Base-by-base conservation (phyloP, 2,797 vertebrate genomes). In the Phataginus tetradactyla region DNA sequence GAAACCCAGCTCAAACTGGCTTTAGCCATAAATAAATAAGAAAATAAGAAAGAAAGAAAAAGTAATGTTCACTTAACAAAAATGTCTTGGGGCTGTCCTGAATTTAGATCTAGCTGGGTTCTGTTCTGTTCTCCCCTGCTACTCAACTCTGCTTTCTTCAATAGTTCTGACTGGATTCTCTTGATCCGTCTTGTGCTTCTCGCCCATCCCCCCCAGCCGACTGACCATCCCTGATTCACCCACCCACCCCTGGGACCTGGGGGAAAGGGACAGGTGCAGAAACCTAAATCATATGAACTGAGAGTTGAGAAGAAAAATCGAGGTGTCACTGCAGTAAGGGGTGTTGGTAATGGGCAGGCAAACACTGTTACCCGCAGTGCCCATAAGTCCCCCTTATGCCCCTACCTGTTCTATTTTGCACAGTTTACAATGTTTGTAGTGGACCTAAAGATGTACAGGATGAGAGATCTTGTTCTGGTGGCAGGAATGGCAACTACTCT, bases 291-390 rank as follows among this genome's bases (percentile, higher is more conserved):
- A 20, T 37, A 18, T 34, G 27, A 49, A 29, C 39, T 37, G 8
- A 23, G 2, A 57, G 55, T 9, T 0, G 51, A 9, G 15, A 57
- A 90, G 80, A 64, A 51, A 42, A 20, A n/a, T 7, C 57, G 68
- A 77, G 68, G 21, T 39, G 9, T 49, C 45, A 42, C 51, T 21
- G 14, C 12, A 29, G 0, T 37, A 51, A 51, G 39, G 5, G 18
- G 5, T 12, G 9, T 20, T 81, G 66, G 27, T 49, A 29, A 64
- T 9, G 39, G 34, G 39, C 25, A 37, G 64, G n/a, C 17, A 45
- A 14, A 57, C 29, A 13, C 63, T 34, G 0, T 34, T 37, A 32
- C 34, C 10, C 4, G 2, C 5, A 42, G 15, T 7, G 2, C 15
- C 5, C 15, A 0, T 51, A 49, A 23, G 42, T 93, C 29, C 9